Evolutionary conservation across 2,888 invertebrate species (phyloP), one percentile per base, ranked within the genome.

Genomic region (Apamea monoglypha): DNA sequence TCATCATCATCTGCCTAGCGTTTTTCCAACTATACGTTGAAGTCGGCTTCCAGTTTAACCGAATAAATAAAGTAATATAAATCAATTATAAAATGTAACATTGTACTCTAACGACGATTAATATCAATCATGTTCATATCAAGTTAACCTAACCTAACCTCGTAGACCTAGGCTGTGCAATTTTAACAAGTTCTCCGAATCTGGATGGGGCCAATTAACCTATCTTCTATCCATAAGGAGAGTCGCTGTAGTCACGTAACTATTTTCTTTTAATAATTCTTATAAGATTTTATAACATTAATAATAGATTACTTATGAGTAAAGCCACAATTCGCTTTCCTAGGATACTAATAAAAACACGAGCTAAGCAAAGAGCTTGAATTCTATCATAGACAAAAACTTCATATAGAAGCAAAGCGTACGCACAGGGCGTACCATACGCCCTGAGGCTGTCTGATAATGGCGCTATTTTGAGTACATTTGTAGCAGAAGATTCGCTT

Each of bases 181-280:
- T 16, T 59, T 29, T 36, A 67, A 21, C 29, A 68, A 18, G 36
- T 76, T 71, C 53, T 67, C n/a, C 32, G 59, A 81, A 75, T 53
- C 36, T 53, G 29, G 40, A 63, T 59, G 25, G 8, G 29, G 53
- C 66, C n/a, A 70, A 64, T 21, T 44, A 76, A 29, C 36, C 36
- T 70, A 68, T 44, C 14, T 53, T 67, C 2, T 70, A 78, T 72
- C 21, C 47, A 25, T 79, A 14, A 50, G 68, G 16, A 76, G 44
- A 69, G 36, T n/a, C 32, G 12, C 14, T 29, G 29, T 32, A 44
- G 44, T 7, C 25, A 47, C 18, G 44, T 66, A 47, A 32, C 12
- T 2, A 32, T 67, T 67, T 47, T n/a, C 32, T 8, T 73, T 36
- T 50, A 68, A 69, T 5, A 4, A 66, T 32, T 67, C 12, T 32